These are phyloP conservation scores for Calosoma granatense DNA, from an alignment of 1,140 invertebrate species.

Conservation along the genomic window DNA sequence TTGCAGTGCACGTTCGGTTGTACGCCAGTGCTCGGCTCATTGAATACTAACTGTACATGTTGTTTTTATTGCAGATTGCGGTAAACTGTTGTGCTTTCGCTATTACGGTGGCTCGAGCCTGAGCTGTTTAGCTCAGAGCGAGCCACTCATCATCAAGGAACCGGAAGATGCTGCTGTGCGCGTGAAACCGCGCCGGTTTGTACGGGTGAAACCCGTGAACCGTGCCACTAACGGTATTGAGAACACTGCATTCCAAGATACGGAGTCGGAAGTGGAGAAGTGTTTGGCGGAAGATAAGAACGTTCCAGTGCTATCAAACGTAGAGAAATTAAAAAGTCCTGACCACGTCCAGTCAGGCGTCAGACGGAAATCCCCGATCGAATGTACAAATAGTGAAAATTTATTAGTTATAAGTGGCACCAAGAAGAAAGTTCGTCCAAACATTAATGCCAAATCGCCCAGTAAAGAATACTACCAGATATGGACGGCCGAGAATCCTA, in stretches of 20 bases:
- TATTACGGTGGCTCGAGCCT: conserved; percentile 38
- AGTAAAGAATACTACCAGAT: conserved; percentile 50
- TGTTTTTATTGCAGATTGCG: conserved; percentile 29
- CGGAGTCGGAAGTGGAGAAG: conserved; percentile 17
- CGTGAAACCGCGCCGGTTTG: not conserved
- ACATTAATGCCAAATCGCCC: conserved; percentile 33
- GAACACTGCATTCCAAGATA: conserved; percentile 29
- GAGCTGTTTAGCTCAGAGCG: conserved; percentile 38
- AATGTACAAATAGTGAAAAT: conserved; percentile 19
- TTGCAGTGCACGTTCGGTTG: conserved; percentile 1
- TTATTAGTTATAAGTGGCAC: conserved; percentile 22
- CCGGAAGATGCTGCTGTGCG: conserved; percentile 13
- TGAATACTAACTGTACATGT: not conserved
- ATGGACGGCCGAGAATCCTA: conserved; percentile 42
- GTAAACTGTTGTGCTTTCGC: conserved; percentile 39
- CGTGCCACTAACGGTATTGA: conserved; percentile 27
- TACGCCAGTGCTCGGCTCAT: not conserved
- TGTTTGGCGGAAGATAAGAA: conserved; percentile 21
- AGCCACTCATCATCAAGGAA: conserved; percentile 34
- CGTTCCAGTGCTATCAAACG: conserved; percentile 28
- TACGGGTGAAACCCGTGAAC: conserved; percentile 2
- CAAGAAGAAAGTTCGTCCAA: conserved; percentile 32
- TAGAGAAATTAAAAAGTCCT: conserved; percentile 16
- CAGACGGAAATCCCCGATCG: conserved; percentile 28
- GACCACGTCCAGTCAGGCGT: conserved; percentile 22